Base-by-base conservation (phyloP, 1,140 invertebrate species). In the Trichogramma pretiosum region DNA sequence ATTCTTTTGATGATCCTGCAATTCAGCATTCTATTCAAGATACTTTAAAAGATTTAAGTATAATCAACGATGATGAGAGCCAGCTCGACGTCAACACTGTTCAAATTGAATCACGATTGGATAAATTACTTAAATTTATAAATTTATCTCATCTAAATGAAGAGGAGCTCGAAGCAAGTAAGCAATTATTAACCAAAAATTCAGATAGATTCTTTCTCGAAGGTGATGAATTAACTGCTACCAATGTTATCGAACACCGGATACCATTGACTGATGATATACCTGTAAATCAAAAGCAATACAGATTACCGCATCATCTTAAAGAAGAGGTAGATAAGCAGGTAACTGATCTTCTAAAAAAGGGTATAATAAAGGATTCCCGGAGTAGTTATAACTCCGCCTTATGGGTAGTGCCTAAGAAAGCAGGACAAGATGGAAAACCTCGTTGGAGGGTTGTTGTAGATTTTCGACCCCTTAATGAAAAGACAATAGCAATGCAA, bases 401-500 rank as follows among this genome's bases (percentile, higher is more conserved):
- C 13, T 11, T 59, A 3, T 56, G 55, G 52, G 40, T 55, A 5
- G 55, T 56, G 4, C 41, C 52, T 3, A 56, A 59, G 38, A 59
- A 59, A 50, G n/a, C 45, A 10, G 57, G 53, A 24, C 43, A 55
- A 11, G 34, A 50, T 7, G 57, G 56, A 16, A 52, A 58, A 40
- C 48, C 48, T 22, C 46, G 45, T 46, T 54, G 36, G 26, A 7
- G 46, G 26, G 21, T 65, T 21, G 59, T 64, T 3, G 52, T 65
- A 9, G 67, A 68, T 49, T 70, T 63, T 35, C 37, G 65, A 49
- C 36, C 48, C 40, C 33, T 72, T 19, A 72, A 73, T 48, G 60
- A 66, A 13, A 59, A 56, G 43, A 70, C 64, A 4, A 55, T 65
- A 9, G 57, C 55, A 5, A 74, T 78, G 46, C 55, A 56, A 16